phyloP scores from a whole-genome alignment of 2,797 vertebrate genomes.

The Danio kyathit region DNA sequence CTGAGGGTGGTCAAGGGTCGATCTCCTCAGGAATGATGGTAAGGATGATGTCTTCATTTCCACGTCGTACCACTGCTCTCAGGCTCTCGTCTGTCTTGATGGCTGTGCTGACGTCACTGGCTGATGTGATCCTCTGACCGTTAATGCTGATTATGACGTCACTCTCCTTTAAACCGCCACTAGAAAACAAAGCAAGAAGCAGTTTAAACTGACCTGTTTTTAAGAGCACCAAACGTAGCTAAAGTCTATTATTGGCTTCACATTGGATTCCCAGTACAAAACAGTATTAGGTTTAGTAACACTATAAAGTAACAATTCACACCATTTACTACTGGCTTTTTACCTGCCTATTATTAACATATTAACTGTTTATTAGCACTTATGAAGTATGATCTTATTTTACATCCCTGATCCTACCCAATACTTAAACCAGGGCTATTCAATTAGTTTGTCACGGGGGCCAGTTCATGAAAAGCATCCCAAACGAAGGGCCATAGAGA shows the following conservation, averaged over 20 bases:
- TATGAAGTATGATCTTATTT: too few species aligned
- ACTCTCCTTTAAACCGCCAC: constrained; percentile 90
- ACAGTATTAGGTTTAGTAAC: background rate
- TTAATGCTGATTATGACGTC: constrained; percentile 99
- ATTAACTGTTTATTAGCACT: too few species aligned
- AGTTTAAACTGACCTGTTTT: background rate
- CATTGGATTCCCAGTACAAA: background rate
- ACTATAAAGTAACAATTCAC: too few species aligned
- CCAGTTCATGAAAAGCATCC: too few species aligned
- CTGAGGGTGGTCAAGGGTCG: constrained; percentile 83
- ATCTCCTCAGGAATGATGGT: constrained; percentile 90
- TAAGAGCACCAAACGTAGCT: background rate
- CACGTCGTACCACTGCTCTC: constrained; percentile 88
- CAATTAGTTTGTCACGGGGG: too few species aligned
- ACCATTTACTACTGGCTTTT: too few species aligned
- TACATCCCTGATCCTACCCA: too few species aligned
- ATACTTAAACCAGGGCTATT: too few species aligned
- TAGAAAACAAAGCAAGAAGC: constrained; percentile 63
- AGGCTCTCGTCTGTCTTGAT: constrained; percentile 87
- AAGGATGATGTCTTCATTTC: constrained; percentile 92
- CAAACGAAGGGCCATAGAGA: too few species aligned
- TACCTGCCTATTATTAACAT: too few species aligned
- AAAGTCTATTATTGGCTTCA: background rate
- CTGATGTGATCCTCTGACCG: constrained; percentile 85
- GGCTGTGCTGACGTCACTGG: constrained; percentile 90